These are phyloP conservation scores for Charaxes varanes DNA, from an alignment of 1,140 invertebrate species.

Conservation along the genomic window DNA sequence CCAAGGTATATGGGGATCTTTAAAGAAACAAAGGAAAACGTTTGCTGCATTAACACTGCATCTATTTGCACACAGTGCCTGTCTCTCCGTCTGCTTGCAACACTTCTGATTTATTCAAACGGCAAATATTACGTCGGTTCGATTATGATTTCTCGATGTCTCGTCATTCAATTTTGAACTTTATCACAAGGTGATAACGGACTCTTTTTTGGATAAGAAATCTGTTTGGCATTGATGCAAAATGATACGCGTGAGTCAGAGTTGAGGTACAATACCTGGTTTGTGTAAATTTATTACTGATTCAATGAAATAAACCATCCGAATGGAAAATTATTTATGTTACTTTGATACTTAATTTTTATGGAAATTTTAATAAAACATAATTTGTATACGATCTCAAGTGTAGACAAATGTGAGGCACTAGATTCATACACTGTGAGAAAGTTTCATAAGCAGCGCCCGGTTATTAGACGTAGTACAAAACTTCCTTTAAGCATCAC, in stretches of 20 bases:
- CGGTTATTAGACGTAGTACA: too few relatives aligned
- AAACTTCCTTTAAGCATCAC: too few relatives aligned
- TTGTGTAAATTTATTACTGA: constrained; percentile 17
- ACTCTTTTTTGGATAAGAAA: constrained; percentile 8
- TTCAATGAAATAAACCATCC: too few relatives aligned
- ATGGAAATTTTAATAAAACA: neutral
- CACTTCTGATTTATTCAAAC: constrained; percentile 55
- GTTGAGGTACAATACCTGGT: constrained; percentile 17
- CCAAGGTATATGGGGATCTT: neutral
- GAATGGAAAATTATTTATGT: too few relatives aligned
- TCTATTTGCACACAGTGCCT: constrained; percentile 41
- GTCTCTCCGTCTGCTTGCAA: constrained; percentile 34
- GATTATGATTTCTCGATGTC: constrained; percentile 35
- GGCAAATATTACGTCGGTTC: constrained; percentile 39
- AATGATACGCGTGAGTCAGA: constrained; percentile 49
- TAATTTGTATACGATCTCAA: too few relatives aligned
- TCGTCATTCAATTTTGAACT: constrained; percentile 28
- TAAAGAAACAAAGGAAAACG: constrained; percentile 22
- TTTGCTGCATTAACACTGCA: constrained; percentile 32
- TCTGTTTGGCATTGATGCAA: constrained; percentile 43
- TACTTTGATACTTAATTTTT: neutral
- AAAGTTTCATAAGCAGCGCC: too few relatives aligned
- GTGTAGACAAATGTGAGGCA: too few relatives aligned
- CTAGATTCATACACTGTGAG: too few relatives aligned
- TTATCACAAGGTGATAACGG: constrained; percentile 26